Percentiles rank a stretch among this genome's conserved stretches.
Conservation (phyloP, 2,113 vertebrate genomes). For the Albula glossodonta region DNA sequence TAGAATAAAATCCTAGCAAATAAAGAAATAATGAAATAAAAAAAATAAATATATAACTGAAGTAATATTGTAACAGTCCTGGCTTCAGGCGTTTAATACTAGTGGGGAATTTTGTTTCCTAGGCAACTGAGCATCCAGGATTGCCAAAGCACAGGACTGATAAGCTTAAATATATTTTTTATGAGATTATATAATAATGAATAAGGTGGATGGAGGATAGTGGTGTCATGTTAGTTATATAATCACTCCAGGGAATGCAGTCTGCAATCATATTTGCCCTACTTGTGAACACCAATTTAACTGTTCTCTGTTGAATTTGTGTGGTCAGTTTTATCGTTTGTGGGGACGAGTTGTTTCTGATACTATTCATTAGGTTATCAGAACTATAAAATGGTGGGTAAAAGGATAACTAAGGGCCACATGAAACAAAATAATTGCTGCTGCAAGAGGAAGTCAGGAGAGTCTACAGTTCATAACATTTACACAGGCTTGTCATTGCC, state of each 20-base stretch:
- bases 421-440: neutral
- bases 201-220: constrained; percentile 48
- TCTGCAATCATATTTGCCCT: constrained; percentile 17
- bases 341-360: neutral
- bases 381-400: neutral
- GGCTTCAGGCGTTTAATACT: constrained; percentile 62
- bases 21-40: constrained; percentile 44
- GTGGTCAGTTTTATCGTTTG: constrained; percentile 32
- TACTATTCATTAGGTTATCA: neutral
- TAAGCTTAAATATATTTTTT: constrained; percentile 68
- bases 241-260: constrained; percentile 34
- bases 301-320: constrained; percentile 9
- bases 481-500: neutral
- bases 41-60: constrained; percentile 53
- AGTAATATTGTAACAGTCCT: constrained; percentile 58
- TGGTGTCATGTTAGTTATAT: constrained; percentile 52
- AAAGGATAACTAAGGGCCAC: neutral
- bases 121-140: constrained; percentile 71
- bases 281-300: constrained; percentile 28
- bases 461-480: neutral
- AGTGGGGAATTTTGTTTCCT: constrained; percentile 72
- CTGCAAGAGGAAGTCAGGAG: neutral
- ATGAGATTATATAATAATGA: constrained; percentile 68
- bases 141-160: constrained; percentile 52
- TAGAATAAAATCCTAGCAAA: constrained; percentile 50